These are phyloP conservation scores for Fundulus diaphanus DNA, from an alignment of 2,797 vertebrate species.

Conservation along the genomic window DNA sequence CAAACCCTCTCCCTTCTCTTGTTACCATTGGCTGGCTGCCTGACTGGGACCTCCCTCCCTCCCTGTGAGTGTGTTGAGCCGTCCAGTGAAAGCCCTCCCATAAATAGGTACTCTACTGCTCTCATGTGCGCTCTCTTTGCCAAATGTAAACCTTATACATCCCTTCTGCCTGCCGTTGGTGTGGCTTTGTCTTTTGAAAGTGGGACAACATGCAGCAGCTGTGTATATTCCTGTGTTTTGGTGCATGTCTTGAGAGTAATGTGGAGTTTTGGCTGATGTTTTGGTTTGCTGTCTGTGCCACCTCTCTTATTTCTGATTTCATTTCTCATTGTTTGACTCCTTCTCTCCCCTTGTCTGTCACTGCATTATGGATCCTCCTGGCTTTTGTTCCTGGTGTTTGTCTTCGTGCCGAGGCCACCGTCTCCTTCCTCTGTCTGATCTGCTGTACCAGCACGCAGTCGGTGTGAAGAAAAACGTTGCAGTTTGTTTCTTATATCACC, in stretches of 20 bases:
- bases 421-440: slow-evolving; percentile 49
- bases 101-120: slow-evolving; percentile 84
- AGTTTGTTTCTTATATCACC: slow-evolving; percentile 8
- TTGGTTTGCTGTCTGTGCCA: slow-evolving; percentile 19
- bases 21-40: slow-evolving; percentile 75
- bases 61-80: slow-evolving; percentile 74
- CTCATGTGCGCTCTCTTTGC: slow-evolving; percentile 31
- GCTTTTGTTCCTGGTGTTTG: slow-evolving; percentile 44
- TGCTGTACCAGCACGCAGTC: slow-evolving; percentile 47
- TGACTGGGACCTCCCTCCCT: slow-evolving; percentile 63
- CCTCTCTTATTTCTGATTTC: slow-evolving; percentile 22
- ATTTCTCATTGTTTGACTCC: slow-evolving; percentile 7
- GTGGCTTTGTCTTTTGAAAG: slow-evolving; percentile 46
- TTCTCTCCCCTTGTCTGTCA: slow-evolving; percentile 11
- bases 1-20: slow-evolving; percentile 80
- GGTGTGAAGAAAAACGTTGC: slow-evolving; percentile 18
- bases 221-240: slow-evolving; percentile 56
- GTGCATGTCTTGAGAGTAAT: slow-evolving; percentile 61
- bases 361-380: slow-evolving; percentile 39
- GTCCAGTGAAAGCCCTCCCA: slow-evolving; percentile 78
- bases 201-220: slow-evolving; percentile 48
- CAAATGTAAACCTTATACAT: slow-evolving; percentile 31
- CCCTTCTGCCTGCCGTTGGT: slow-evolving; percentile 35
- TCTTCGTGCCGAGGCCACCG: slow-evolving; percentile 35
- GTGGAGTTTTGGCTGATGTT: slow-evolving; percentile 46